phyloP scores from a whole-genome alignment of 2,797 vertebrate genomes.

The Micromesistius poutassou region DNA sequence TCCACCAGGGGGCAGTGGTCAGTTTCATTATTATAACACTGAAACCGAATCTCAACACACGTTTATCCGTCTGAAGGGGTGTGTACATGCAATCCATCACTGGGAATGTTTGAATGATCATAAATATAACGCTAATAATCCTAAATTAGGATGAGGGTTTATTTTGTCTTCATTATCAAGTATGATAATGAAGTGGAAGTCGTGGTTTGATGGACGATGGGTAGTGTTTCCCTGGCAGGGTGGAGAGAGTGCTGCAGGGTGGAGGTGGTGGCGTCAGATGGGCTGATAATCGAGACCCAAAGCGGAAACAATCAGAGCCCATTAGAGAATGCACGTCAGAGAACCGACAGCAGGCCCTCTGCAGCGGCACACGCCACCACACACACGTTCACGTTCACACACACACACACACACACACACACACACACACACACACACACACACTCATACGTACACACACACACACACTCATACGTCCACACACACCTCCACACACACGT shows the following conservation, averaged over 20 bases:
- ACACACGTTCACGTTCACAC: conserved; percentile 49
- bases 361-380: conserved; percentile 44
- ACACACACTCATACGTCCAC: background rate
- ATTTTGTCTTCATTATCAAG: background rate
- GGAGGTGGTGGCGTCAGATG: conserved; percentile 39
- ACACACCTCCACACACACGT: background rate
- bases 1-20: background rate
- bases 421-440: background rate
- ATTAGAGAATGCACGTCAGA: conserved; percentile 71
- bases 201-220: background rate
- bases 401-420: background rate
- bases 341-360: conserved; percentile 41
- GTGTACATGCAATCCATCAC: background rate
- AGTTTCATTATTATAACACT: background rate
- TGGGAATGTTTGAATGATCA: background rate
- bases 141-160: background rate
- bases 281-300: conserved; percentile 66
- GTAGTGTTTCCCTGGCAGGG: background rate
- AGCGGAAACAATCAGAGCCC: conserved; percentile 65
- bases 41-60: background rate
- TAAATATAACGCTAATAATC: background rate
- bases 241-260: background rate
- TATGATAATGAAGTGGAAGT: background rate
- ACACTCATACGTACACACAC: background rate
- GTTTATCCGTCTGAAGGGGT: background rate